phyloP scores from a whole-genome alignment of 2,888 invertebrate species.

The Aspidapion aeneum region DNA sequence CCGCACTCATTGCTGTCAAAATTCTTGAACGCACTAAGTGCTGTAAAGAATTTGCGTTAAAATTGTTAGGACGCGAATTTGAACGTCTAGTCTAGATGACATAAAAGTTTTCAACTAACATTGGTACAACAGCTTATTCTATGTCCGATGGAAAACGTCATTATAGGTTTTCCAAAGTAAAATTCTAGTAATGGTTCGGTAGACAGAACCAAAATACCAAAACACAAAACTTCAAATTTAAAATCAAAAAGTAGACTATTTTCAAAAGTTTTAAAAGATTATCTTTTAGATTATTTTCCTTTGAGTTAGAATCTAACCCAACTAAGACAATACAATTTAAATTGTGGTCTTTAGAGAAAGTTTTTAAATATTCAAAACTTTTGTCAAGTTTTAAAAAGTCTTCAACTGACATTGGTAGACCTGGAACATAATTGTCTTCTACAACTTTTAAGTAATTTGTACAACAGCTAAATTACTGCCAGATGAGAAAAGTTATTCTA shows the following conservation, averaged over 20 bases:
- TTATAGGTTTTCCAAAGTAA: no score
- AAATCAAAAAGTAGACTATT: constrained; percentile 43
- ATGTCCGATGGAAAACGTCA: no score
- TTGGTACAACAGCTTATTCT: no score
- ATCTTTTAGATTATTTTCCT: constrained; percentile 41
- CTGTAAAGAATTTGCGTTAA: no score
- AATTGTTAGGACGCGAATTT: no score
- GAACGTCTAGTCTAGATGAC: no score
- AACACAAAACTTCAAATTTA: constrained; percentile 43
- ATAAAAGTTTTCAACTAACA: no score
- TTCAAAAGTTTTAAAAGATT: constrained; percentile 41
- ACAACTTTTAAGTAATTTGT: constrained; percentile 74
- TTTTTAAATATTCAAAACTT: constrained; percentile 50
- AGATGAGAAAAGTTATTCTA: constrained; percentile 64
- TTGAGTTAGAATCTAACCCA: constrained; percentile 53
- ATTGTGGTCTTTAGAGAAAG: constrained; percentile 49
- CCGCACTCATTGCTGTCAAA: no score
- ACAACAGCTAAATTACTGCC: constrained; percentile 63
- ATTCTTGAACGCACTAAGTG: no score
- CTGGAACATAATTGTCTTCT: constrained; percentile 50
- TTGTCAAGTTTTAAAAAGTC: constrained; percentile 52
- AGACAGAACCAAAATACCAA: no score
- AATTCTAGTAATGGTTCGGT: no score
- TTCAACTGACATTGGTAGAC: constrained; percentile 62
- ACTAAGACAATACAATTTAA: constrained; percentile 54